Evolutionary conservation across 2,888 invertebrate species (phyloP), one percentile per base, ranked within the genome.

Genomic region (Ichneumoninae sp.): DNA sequence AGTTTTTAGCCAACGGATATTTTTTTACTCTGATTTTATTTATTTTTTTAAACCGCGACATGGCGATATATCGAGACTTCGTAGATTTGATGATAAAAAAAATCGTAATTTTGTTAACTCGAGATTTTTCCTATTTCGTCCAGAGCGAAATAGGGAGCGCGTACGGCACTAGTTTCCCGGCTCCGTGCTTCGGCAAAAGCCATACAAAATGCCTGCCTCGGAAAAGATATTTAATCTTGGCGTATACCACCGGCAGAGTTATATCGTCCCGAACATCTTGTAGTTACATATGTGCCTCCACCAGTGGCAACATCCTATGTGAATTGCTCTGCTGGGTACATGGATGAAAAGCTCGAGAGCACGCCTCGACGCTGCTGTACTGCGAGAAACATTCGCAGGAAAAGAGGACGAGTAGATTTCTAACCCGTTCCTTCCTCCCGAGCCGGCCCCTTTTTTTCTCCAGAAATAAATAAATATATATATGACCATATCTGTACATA

Each of bases 211-310:
- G 33, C 33, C 63, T 33, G 74, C 60, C 54, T 77, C 68, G 40
- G 26, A 68, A 50, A 77, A 77, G 77, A 69, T 77, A 77, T 77
- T 77, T 77, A 77, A 77, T 77, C 77, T 77, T 57, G 69, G 44
- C 68, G 77, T 60, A 60, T 60, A 60, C 26, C 30, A 10, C n/a
- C 40, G 65, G 44, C 22, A 54, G 77, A 77, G 69, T 77, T 77
- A 77, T 77, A 77, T 77, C 74, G 60, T 47, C 77, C 44, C 69
- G 69, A 77, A 77, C 77, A 77, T 77, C 69, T 77, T 69, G 77
- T 77, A 77, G 69, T 77, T 77, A 77, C 77, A 68, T 69, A 76
- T 66, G 77, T 69, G 77, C 77, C 57, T 60, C 30, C 52, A 16
- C 52, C 33, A 16, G 36, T 57, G 33, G 22, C 33, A 13, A 33